Conservation (phyloP, 2,797 vertebrate genomes). For the Setipinna tenuifilis region DNA sequence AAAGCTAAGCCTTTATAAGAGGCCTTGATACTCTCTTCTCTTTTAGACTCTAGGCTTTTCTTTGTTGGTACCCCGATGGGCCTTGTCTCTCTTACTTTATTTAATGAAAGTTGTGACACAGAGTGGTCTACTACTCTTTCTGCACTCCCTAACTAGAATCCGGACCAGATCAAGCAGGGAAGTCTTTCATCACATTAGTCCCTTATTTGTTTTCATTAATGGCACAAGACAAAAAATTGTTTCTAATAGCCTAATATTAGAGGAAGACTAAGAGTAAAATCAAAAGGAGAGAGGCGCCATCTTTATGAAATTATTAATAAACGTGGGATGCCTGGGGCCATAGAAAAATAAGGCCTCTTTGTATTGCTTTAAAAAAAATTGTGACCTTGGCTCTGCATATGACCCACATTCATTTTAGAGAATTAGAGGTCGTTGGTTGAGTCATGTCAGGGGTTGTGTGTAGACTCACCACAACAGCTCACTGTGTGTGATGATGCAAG, state of each 20-base stretch:
- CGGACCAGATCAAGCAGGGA: not conserved
- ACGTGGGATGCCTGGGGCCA: slow-evolving; percentile 55
- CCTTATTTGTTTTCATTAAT: slow-evolving; percentile 53
- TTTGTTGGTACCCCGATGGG: not conserved
- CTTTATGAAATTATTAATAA: slow-evolving; percentile 58
- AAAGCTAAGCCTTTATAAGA: not conserved
- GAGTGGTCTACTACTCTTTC: not conserved
- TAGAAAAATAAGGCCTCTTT: slow-evolving; percentile 21
- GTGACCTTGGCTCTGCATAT: not conserved
- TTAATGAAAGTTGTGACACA: slow-evolving; percentile 48
- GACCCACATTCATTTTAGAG: not conserved
- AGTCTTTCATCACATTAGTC: slow-evolving; percentile 16
- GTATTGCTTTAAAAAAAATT: slow-evolving; percentile 56
- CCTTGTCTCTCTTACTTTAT: not conserved
- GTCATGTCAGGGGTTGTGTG: not conserved
- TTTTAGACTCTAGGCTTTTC: not conserved
- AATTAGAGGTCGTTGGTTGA: slow-evolving; percentile 13
- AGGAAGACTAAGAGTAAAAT: slow-evolving; percentile 57
- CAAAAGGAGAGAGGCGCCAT: slow-evolving; percentile 40
- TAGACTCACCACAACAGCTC: not conserved
- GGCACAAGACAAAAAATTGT: slow-evolving; percentile 59
- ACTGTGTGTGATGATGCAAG: too few species aligned
- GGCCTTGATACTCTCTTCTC: not conserved
- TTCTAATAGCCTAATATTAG: slow-evolving; percentile 53
- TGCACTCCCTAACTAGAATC: not conserved